Evolutionary conservation across 2,113 vertebrate species (phyloP).

Genomic region (Lepus americanus): DNA sequence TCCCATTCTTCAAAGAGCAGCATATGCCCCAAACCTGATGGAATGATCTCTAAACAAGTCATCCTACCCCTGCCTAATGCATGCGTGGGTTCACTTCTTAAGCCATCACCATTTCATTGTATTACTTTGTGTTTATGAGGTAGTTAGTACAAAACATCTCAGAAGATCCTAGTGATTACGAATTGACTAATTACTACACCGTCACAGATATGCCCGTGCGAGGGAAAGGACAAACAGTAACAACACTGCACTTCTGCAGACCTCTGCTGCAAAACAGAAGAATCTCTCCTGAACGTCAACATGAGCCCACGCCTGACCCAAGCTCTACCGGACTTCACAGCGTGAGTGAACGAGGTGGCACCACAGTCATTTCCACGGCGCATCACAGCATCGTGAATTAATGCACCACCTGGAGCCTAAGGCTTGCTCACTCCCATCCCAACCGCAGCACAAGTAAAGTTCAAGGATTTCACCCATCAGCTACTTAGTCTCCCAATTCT

Average conservation of each 20-base stretch:
- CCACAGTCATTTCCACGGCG: neutral
- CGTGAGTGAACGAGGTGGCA: neutral
- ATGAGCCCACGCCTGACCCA: neutral
- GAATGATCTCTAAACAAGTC: neutral
- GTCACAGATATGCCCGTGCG: neutral
- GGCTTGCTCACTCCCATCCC: neutral
- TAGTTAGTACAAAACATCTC: neutral
- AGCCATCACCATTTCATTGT: neutral
- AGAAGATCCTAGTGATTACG: constrained; percentile 35
- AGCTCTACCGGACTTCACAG: constrained; percentile 8
- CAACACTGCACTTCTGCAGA: neutral
- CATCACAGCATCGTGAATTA: neutral
- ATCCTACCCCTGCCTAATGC: too few relatives aligned
- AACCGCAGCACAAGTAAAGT: neutral
- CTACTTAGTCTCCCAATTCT: constrained; percentile 50
- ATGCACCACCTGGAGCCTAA: neutral
- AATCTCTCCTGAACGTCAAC: neutral
- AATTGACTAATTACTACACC: constrained; percentile 18
- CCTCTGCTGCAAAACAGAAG: neutral
- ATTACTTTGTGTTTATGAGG: constrained; percentile 7
- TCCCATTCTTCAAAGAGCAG: neutral
- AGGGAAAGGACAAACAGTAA: neutral
- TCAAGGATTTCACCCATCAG: constrained; percentile 56
- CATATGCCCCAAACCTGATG: neutral
- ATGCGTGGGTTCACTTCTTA: neutral